Conservation (phyloP, 2,797 vertebrate species). For the Artibeus lituratus region DNA sequence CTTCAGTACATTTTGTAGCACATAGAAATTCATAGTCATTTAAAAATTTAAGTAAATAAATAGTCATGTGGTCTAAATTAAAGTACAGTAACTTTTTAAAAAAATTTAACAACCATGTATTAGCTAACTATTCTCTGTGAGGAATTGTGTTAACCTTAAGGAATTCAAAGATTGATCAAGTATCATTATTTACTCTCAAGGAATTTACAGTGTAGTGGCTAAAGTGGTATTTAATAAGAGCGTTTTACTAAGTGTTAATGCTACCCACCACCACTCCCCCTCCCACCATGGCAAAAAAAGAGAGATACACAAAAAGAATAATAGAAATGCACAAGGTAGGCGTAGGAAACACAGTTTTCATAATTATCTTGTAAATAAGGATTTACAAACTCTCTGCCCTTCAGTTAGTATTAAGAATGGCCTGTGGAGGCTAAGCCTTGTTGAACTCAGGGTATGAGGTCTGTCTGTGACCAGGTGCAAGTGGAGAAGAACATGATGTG, state of each 20-base stretch:
- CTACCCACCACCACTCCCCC: background rate
- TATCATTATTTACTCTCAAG: slow-evolving; percentile 31
- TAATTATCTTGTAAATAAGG: slow-evolving; percentile 26
- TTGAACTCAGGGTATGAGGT: background rate
- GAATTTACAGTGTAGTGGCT: slow-evolving; percentile 25
- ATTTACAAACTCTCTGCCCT: background rate
- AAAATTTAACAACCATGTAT: background rate
- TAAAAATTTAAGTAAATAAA: slow-evolving; percentile 28
- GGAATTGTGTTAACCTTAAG: background rate
- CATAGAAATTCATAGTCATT: background rate
- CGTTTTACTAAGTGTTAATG: background rate
- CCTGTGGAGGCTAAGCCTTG: background rate
- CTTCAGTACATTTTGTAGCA: background rate
- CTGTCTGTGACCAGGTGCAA: background rate
- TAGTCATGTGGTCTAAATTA: background rate
- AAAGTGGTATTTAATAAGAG: slow-evolving; percentile 20
- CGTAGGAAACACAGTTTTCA: background rate
- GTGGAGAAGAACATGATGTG: background rate
- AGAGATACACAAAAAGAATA: background rate
- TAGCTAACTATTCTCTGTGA: background rate
- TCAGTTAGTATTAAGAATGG: background rate
- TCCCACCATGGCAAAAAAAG: background rate
- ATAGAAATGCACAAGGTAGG: background rate
- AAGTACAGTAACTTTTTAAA: background rate
- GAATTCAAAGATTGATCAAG: background rate